Evolutionary conservation across 2,797 vertebrate species (phyloP).

Genomic region (Poecilia wingei): DNA sequence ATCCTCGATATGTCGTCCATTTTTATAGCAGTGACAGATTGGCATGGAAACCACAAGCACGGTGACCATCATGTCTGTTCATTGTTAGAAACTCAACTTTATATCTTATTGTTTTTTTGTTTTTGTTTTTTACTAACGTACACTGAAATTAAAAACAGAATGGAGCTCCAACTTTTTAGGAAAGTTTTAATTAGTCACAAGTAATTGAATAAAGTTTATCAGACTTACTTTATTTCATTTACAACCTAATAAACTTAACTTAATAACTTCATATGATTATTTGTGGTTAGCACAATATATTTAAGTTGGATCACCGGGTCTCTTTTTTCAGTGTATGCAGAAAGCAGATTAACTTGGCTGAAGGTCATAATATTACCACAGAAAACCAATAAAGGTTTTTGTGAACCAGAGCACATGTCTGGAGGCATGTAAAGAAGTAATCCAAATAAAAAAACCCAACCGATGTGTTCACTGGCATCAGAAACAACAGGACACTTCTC

Average conservation of each 20-base stretch:
- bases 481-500: background rate
- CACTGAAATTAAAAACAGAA: too few relatives aligned
- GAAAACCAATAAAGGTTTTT: background rate
- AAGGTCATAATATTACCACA: background rate
- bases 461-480: background rate
- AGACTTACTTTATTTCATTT: too few relatives aligned
- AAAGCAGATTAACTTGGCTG: background rate
- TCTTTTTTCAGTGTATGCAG: background rate
- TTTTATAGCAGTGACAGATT: background rate
- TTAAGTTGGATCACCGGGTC: too few relatives aligned
- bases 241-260: too few relatives aligned
- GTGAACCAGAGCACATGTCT: background rate
- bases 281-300: too few relatives aligned
- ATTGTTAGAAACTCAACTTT: background rate
- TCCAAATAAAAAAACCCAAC: background rate
- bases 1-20: background rate
- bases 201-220: too few relatives aligned
- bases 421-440: background rate
- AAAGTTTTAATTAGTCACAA: too few relatives aligned
- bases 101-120: background rate
- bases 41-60: background rate
- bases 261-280: too few relatives aligned
- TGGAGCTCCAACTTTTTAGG: too few relatives aligned
- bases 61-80: background rate
- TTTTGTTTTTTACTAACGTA: background rate